Base-by-base conservation (phyloP, 2,888 invertebrate genomes). In the Sclerodermus sp. region DNA sequence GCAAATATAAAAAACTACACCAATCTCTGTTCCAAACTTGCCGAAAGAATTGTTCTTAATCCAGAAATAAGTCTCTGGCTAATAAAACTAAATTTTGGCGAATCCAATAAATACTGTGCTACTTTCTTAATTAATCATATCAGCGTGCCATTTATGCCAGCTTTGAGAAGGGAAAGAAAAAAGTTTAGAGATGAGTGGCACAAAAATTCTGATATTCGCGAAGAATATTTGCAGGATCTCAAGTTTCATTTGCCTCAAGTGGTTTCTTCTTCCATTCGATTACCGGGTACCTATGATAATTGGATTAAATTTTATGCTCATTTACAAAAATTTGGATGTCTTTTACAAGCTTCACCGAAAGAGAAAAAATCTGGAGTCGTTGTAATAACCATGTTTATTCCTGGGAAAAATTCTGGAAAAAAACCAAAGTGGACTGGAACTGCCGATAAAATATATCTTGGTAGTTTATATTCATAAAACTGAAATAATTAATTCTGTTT, bases 121-220 rank as follows among this genome's bases (percentile, higher is more conserved):
- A 45, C 49, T 1, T 66, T 68, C 47, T 45, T 67, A 13, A 66
- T 68, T n/a, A 68, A 68, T 53, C 66, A 68, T 29, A 57, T 68
- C 1, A 68, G 67, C 45, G 46, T 68, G 0, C 68, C 67, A 4
- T 68, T 68, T 16, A 68, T 68, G 67, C 63, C 62, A 5, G 44
- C 53, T 12, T 16, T 68, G n/a, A 54, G 67, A 17, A 58, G 53
- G 14, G 62, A 60, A 13, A 30, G 62, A 9, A 47, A 51, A 12
- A 41, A 17, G 2, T 39, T 49, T 8, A 60, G 62, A 1, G 50
- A 62, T 3, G 30, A 51, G 0, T 67, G 67, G 67, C 37, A 16
- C 1, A 14, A 1, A 0, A 23, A 52, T 13, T 12, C 44, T 0
- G 39, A 41, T 2, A 29, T 57, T 8, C 42, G 60, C 3, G 12